Evolutionary conservation across 2,113 vertebrate genomes (phyloP), one percentile per base, ranked within the genome.

Genomic region (Vireo altiloquus): DNA sequence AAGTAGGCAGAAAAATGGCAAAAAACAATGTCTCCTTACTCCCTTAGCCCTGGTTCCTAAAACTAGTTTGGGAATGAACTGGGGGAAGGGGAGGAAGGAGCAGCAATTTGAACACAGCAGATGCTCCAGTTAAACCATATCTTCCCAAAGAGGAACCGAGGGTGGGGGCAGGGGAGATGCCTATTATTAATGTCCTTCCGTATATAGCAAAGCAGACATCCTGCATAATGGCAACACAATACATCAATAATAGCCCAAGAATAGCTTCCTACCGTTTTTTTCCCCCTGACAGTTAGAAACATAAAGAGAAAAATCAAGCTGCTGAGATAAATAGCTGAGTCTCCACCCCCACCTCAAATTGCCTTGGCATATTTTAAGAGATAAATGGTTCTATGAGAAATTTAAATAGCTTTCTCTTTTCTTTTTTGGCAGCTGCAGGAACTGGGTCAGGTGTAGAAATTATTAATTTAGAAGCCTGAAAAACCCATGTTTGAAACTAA

Each of bases 401-500:
- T 97, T 97, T 97, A 97, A 97, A 97, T 95, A 97, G 96, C 85
- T 97, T 97, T 97, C 93, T 96, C 91, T 97, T 97, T 97, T 97
- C 94, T 79, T 96, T 97, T 97, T 97, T 97, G 96, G 97, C 94
- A 97, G 96, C 79, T 94, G 96, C 92, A 95, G 95, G 94, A 98
- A 98, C 93, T 98, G 95, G 98, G 97, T 98, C 97, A 98, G 96
- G 96, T 96, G 94, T 97, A 96, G 96, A 96, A 98, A 97, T 98
- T 97, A 97, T 98, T 98, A 97, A 97, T 98, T 98, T 97, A 6
- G 79, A 97, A 95, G 97, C 95, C 97, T 97, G 94, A 97, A 97
- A 97, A 97, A 83, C 56, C 90, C 76, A 90, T 96, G 89, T 95
- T 97, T 97, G 89, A 97, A 97, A 97, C 93, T 72, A 95, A 97